phyloP scores from a whole-genome alignment of 2,797 vertebrate species.

The Parambassis ranga region DNA sequence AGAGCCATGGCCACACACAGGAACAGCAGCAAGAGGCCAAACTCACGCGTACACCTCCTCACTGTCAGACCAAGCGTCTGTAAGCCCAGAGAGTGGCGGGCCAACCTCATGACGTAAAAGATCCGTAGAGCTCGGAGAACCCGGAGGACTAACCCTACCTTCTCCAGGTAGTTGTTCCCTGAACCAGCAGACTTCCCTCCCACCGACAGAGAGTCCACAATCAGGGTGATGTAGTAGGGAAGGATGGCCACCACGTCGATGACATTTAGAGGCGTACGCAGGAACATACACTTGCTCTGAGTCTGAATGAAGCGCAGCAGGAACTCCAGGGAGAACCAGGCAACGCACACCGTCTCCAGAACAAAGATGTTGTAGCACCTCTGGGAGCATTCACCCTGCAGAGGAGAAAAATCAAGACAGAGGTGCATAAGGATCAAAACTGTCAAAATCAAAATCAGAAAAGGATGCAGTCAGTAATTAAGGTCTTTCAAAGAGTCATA shows the following conservation, averaged over 20 bases:
- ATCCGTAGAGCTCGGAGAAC: constrained; percentile 91
- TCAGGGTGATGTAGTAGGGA: constrained; percentile 92
- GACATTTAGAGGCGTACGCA: constrained; percentile 93
- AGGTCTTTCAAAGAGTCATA: constrained; percentile 34
- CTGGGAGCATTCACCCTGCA: constrained; percentile 91
- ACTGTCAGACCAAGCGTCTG: constrained; percentile 93
- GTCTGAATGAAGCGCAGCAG: constrained; percentile 94
- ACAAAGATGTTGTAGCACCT: constrained; percentile 93
- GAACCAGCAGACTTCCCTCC: constrained; percentile 73
- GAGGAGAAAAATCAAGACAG: background rate
- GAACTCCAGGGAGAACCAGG: constrained; percentile 97
- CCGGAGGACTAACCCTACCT: constrained; percentile 90
- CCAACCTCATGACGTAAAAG: constrained; percentile 94
- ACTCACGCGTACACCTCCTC: constrained; percentile 90
- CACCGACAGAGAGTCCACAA: constrained; percentile 85
- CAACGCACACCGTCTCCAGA: constrained; percentile 95
- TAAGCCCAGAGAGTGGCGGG: constrained; percentile 91
- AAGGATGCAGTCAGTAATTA: constrained; percentile 20
- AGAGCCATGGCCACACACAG: constrained; percentile 96
- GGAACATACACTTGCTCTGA: constrained; percentile 90
- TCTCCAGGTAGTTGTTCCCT: constrained; percentile 92
- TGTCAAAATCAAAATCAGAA: background rate
- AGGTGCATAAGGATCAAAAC: background rate
- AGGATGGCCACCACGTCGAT: constrained; percentile 94
- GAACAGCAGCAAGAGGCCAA: constrained; percentile 92